A percentile compares a stretch with the other conserved stretches of the same genome.
These are phyloP conservation scores for Theristus sp. DNA, from an alignment of 2,888 invertebrate genomes.

Conservation along the genomic window DNA sequence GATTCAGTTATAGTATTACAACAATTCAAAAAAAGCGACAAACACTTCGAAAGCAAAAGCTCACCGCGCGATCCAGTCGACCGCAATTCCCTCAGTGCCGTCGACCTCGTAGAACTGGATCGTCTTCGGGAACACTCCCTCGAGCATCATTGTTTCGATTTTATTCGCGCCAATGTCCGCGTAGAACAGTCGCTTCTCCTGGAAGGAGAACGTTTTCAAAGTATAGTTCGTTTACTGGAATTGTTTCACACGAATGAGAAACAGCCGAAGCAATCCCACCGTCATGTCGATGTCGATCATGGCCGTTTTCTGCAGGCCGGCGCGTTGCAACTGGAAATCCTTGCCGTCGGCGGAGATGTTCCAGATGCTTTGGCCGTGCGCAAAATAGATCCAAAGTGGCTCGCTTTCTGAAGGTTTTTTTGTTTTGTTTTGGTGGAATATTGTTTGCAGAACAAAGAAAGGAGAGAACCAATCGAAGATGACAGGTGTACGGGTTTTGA, in stretches of 20 bases:
- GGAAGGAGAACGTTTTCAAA: no score
- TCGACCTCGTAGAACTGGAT: conserved; percentile 77
- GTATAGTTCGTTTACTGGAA: no score
- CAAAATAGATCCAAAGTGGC: conserved; percentile 32
- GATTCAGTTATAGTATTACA: no score
- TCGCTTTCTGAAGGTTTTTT: conserved; percentile 9
- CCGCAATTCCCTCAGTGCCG: conserved; percentile 83
- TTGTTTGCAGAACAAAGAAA: background rate
- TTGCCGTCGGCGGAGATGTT: conserved; percentile 80
- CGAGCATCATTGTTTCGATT: conserved; percentile 18
- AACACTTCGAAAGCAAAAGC: no score
- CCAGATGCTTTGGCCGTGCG: conserved; percentile 86
- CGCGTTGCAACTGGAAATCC: conserved; percentile 65
- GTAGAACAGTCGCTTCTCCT: conserved; percentile 70
- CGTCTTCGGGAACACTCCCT: conserved; percentile 41
- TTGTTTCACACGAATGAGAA: no score
- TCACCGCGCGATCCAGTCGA: conserved; percentile 69
- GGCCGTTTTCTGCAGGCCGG: conserved; percentile 84
- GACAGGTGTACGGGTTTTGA: no score
- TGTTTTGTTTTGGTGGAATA: no score
- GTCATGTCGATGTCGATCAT: conserved; percentile 62
- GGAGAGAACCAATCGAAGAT: background rate
- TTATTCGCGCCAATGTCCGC: conserved; percentile 53
- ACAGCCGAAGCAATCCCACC: conserved; percentile 12
- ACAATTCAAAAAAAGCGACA: no score